Base-by-base conservation (phyloP, 2,888 invertebrate species). In the Sinotaia quadrata region DNA sequence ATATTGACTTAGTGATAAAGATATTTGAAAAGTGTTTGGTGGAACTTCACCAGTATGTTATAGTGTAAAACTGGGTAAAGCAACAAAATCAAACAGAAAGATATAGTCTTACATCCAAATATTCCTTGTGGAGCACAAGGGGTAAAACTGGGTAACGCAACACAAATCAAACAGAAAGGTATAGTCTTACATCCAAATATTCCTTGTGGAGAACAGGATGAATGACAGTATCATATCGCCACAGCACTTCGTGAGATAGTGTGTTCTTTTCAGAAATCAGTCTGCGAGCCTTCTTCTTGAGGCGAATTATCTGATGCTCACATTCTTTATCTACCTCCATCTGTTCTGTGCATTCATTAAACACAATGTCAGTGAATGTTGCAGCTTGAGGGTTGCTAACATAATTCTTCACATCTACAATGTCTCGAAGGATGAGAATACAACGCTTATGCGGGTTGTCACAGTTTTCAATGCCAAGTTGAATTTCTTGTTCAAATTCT, bases 331-430 rank as follows among this genome's bases (percentile, higher is more conserved):
- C 83, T 2, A 80, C 67, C 68, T 83, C 80, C 29, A 74, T 57
- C 4, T 69, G 60, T 21, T 83, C 80, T 4, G 71, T 69, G 58
- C 70, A 77, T n/a, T 81, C 80, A 69, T 83, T 80, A 68, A 70
- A 78, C 4, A 62, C 63, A 29, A 87, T 71, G 27, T 56, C 44
- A 12, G 44, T 33, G 56, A 56, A 65, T 54, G 31, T 15, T 5
- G 54, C 1, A 5, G 65, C 41, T 33, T 27, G 18, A 0, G 70
- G 63, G 51, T 82, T 78, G 12, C 77, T 75, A 0, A 84, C 75
- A 75, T 86, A 86, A 74, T 88, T 87, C 58, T 84, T 84, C 24
- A 87, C 76, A 68, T 88, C 88, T 29, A 82, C 81, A 41, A 88
- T 87, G 54, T 80, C 80, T 56, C 88, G 73, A 15, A 77, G 70